Evolutionary conservation across 1,140 invertebrate genomes (phyloP).

Genomic region (Temnothorax nylanderi): DNA sequence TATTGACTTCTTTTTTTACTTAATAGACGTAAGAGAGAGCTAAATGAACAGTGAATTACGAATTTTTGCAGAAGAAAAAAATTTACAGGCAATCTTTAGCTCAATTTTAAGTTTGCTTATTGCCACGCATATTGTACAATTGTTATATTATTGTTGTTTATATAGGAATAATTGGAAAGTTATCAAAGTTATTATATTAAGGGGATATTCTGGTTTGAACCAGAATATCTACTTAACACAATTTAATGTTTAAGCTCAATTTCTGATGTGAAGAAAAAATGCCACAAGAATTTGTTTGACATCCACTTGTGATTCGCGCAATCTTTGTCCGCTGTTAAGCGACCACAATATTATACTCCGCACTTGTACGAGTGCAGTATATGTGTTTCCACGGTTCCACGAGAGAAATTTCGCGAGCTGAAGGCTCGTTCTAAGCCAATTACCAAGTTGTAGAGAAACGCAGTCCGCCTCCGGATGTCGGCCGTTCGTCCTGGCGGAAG

Average conservation of each 20-base stretch:
- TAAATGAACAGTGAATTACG: not conserved
- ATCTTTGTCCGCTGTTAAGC: not conserved
- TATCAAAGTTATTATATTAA: not conserved
- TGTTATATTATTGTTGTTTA: not conserved
- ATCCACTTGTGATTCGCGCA: slow-evolving; percentile 3
- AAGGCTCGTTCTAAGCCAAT: slow-evolving; percentile 68
- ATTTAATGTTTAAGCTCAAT: not conserved
- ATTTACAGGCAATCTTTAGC: not conserved
- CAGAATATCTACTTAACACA: not conserved
- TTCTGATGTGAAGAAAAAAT: not conserved
- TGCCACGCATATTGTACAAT: not conserved
- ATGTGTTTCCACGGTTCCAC: not conserved
- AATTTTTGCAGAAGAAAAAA: not conserved
- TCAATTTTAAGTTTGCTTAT: not conserved
- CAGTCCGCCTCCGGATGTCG: not conserved
- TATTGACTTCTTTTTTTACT: not conserved
- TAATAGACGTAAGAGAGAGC: not conserved
- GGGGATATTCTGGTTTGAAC: too few species aligned
- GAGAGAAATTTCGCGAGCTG: slow-evolving; percentile 16
- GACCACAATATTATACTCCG: not conserved
- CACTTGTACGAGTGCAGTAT: not conserved
- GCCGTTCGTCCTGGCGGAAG: slow-evolving; percentile 41
- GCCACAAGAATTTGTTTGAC: not conserved
- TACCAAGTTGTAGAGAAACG: slow-evolving; percentile 73
- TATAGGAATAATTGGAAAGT: not conserved